Evolutionary conservation across 1,140 invertebrate species (phyloP).

Genomic region (Cheumatopsyche charites): DNA sequence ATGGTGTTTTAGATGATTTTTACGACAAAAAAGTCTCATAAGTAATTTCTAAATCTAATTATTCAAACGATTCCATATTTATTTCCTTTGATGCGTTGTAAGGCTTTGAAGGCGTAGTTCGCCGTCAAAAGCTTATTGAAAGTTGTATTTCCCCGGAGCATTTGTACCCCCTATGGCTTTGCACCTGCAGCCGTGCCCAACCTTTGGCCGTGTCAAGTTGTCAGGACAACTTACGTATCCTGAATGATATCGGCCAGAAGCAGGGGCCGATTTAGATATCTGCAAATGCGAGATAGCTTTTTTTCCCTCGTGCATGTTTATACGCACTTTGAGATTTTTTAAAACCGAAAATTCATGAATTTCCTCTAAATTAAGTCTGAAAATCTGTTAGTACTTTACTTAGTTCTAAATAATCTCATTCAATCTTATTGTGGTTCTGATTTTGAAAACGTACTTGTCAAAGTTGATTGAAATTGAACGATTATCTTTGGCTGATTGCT

Average conservation of each 20-base stretch:
- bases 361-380: too few species aligned
- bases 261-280: not conserved
- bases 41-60: slow-evolving; percentile 22
- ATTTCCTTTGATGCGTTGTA: slow-evolving; percentile 27
- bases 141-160: slow-evolving; percentile 45
- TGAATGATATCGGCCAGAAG: slow-evolving; percentile 12
- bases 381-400: too few species aligned
- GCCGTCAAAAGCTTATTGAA: slow-evolving; percentile 45
- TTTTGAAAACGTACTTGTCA: too few species aligned
- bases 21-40: too few species aligned
- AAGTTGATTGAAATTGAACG: too few species aligned
- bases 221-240: slow-evolving; percentile 22
- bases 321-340: too few species aligned
- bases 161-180: slow-evolving; percentile 20
- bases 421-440: too few species aligned
- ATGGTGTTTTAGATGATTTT: too few species aligned
- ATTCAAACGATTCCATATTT: slow-evolving; percentile 24
- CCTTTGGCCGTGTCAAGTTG: slow-evolving; percentile 27
- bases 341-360: too few species aligned
- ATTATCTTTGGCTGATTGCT: too few species aligned
- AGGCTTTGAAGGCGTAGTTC: slow-evolving; percentile 19
- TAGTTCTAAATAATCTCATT: too few species aligned
- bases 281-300: not conserved
- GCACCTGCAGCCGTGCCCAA: slow-evolving; percentile 13
- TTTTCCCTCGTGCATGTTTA: too few species aligned